These are phyloP conservation scores for Salvelinus fontinalis DNA, from an alignment of 2,113 vertebrate species.

Conservation along the genomic window DNA sequence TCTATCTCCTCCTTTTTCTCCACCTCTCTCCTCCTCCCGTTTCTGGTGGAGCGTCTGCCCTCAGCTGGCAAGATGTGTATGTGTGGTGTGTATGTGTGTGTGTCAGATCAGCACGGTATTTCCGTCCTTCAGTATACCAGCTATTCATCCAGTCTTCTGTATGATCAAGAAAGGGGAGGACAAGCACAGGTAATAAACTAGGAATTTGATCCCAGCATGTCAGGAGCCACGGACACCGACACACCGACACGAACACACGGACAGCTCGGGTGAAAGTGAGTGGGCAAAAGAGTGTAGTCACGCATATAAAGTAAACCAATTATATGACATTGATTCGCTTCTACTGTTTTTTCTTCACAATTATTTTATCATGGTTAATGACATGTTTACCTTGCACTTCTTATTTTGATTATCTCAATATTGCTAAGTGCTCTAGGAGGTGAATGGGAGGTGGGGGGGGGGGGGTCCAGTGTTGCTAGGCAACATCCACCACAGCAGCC, in stretches of 20 bases:
- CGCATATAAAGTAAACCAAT: not conserved
- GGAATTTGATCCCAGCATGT: too few relatives aligned
- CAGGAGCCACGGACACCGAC: too few relatives aligned
- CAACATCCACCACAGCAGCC: slow-evolving; percentile 62
- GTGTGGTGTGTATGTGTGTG: not conserved
- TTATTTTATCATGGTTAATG: not conserved
- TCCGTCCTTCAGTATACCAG: not conserved
- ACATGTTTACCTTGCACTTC: slow-evolving; percentile 3
- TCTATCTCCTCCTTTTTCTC: not conserved
- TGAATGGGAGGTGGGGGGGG: slow-evolving; percentile 7
- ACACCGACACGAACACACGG: too few relatives aligned
- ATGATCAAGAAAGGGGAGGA: not conserved
- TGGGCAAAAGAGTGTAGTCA: not conserved
- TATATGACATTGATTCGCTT: not conserved
- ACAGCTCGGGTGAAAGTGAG: not conserved
- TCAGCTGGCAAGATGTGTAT: not conserved
- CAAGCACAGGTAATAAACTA: not conserved
- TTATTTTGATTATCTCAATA: slow-evolving; percentile 60
- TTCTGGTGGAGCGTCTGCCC: not conserved
- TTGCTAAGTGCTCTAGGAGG: slow-evolving; percentile 35
- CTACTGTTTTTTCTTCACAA: not conserved
- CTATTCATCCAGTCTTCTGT: not conserved
- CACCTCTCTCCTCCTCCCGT: not conserved
- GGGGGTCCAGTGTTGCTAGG: slow-evolving; percentile 68
- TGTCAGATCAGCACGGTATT: not conserved